Evolutionary conservation across 2,113 vertebrate genomes (phyloP).

Genomic region (Cyanoliseus patagonus): DNA sequence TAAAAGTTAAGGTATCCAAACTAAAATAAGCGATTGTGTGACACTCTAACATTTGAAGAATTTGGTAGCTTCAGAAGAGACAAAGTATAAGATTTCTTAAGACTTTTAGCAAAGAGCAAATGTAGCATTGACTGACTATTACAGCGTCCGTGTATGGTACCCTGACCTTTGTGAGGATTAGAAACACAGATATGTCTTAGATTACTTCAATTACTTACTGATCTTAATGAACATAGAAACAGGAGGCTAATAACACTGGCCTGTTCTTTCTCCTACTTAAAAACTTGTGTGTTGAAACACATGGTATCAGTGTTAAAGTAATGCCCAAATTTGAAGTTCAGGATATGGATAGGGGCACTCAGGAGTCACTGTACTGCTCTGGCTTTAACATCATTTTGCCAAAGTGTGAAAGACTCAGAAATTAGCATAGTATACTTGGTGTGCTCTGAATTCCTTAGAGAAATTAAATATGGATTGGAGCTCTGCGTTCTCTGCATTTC

Average conservation of each 20-base stretch:
- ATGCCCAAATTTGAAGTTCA: neutral
- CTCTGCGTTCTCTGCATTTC: neutral
- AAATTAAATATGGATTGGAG: constrained; percentile 1
- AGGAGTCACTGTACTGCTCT: neutral
- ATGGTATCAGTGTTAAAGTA: neutral
- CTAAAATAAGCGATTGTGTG: neutral
- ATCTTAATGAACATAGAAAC: neutral
- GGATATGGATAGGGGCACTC: neutral
- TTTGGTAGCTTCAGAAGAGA: neutral
- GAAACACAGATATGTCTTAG: neutral
- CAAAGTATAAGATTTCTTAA: neutral
- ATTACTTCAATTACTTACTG: neutral
- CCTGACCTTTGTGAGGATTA: neutral
- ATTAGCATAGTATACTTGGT: neutral
- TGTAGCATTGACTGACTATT: neutral
- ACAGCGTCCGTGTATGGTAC: neutral
- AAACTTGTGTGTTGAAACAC: neutral
- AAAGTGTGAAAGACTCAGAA: neutral
- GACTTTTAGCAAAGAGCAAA: neutral
- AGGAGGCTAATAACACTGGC: neutral
- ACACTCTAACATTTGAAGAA: neutral
- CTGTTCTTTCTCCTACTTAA: neutral
- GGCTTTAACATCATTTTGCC: neutral
- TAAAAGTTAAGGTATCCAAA: neutral
- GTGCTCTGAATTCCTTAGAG: neutral